Evolutionary conservation across 2,888 invertebrate genomes (phyloP).

Genomic region (Luffia ferchaultella): DNA sequence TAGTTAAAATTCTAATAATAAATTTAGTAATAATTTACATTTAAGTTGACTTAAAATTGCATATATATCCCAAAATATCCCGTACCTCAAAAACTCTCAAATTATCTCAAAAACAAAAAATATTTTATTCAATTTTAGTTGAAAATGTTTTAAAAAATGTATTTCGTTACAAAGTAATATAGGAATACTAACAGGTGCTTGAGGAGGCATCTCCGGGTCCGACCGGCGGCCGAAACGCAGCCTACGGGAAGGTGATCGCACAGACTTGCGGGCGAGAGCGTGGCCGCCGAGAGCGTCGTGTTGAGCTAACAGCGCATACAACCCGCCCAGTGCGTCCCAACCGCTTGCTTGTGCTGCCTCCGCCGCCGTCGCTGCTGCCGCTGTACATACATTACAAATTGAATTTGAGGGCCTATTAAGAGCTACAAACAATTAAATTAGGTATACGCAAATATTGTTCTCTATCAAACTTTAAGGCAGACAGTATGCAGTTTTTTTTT

Average conservation of each 20-base stretch:
- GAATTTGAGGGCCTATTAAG: not conserved
- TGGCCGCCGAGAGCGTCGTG: constrained; percentile 73
- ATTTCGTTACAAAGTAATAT: not conserved
- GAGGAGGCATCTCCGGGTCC: constrained; percentile 70
- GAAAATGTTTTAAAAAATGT: not conserved
- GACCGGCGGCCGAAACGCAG: constrained; percentile 80
- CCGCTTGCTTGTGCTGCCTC: constrained; percentile 19
- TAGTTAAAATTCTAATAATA: too few relatives aligned
- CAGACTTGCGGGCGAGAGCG: constrained; percentile 78
- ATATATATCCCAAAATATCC: too few relatives aligned
- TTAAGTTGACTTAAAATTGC: too few relatives aligned
- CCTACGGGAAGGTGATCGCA: constrained; percentile 78
- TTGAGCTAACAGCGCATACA: constrained; percentile 70
- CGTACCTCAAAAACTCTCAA: not conserved
- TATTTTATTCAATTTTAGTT: not conserved
- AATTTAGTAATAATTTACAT: too few relatives aligned
- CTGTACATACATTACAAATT: constrained; percentile 15
- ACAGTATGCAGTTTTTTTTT: not conserved
- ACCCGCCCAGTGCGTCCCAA: constrained; percentile 59
- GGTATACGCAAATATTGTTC: not conserved
- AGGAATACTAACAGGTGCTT: constrained; percentile 43
- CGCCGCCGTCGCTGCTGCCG: constrained; percentile 25
- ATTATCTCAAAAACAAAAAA: not conserved
- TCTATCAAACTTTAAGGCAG: not conserved
- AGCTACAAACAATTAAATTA: not conserved